Evolutionary conservation across 2,797 vertebrate genomes (phyloP), one percentile per base, ranked within the genome.

Genomic region (Syndactyla subalaris): DNA sequence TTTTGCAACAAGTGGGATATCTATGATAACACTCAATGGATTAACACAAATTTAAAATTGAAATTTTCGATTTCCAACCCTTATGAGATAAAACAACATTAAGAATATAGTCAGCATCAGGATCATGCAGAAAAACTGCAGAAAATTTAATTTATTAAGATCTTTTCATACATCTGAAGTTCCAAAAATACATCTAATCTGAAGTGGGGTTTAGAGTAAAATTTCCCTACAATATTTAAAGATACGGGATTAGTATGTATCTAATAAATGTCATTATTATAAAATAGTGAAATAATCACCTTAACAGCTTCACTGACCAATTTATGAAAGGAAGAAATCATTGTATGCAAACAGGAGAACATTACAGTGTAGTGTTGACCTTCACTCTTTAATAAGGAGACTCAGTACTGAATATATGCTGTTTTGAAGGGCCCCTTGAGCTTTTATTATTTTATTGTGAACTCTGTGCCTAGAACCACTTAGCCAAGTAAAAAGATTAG

Each of bases 401-500:
- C 59, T 85, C 66, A 73, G 12, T 61, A 55, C 14, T 76, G 34
- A 95, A 88, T 88, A 86, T 62, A 51, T 9, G 48, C 29, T 95
- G 29, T 71, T 95, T 93, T 80, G 80, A 80, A 96, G 85, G 71
- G 32, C 55, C 32, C 63, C 45, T 80, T 49, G 29, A 51, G 68
- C 54, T 94, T 92, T 91, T 66, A 79, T 77, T 83, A 94, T 94
- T 94, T 94, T 92, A 75, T 92, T 88, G 74, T 72, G 75, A 97
- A 95, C 65, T 96, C 73, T 92, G 36, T 91, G 83, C 76, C 82
- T 73, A 96, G 87, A 96, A 82, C 80, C 75, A 96, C 92, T 97
- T 96, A 95, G 29, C 23, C 36, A 77, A 96, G 87, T 96, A 67
- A 94, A 95, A 95, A 95, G 91, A 93, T 90, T 96, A 96, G 19